Percentiles rank a stretch among this genome's conserved stretches.
These are phyloP conservation scores for Cyprinus carpio DNA, from an alignment of 2,113 vertebrate species.

Conservation along the genomic window DNA sequence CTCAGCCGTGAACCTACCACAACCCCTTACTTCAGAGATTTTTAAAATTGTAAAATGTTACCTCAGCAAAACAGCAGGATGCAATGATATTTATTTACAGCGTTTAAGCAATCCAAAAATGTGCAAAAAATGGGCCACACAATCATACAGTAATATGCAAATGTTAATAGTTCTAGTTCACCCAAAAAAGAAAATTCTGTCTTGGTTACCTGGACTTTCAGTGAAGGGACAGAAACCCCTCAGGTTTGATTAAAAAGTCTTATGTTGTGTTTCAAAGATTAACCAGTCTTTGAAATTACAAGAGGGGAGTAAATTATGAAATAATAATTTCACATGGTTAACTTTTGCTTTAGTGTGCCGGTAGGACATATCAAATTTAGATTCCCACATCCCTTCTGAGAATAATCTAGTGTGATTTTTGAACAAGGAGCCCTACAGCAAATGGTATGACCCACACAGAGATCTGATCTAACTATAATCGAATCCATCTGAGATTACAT, in stretches of 20 bases:
- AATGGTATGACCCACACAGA: neutral
- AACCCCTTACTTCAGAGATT: neutral
- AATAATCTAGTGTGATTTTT: neutral
- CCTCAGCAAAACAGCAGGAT: neutral
- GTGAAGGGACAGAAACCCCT: too few species aligned
- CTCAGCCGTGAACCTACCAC: neutral
- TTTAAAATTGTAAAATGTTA: conserved; percentile 1
- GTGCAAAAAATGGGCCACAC: neutral
- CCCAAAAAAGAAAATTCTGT: too few species aligned
- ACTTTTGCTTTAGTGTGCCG: neutral
- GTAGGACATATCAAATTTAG: neutral
- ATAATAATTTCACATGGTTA: neutral
- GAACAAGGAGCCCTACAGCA: neutral
- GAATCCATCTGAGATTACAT: neutral
- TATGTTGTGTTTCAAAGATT: neutral
- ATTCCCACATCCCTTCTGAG: neutral
- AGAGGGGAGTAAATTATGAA: neutral
- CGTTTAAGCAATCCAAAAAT: neutral
- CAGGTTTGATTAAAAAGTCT: too few species aligned
- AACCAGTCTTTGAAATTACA: neutral
- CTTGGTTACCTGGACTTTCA: too few species aligned
- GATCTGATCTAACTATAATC: neutral
- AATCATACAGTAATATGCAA: neutral
- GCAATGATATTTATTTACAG: neutral
- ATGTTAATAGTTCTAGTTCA: too few species aligned